A percentile compares a stretch with the other conserved stretches of the same genome.
These are phyloP conservation scores for Crossoptilon crossoptilon DNA, from an alignment of 2,797 vertebrate species.

Conservation along the genomic window DNA sequence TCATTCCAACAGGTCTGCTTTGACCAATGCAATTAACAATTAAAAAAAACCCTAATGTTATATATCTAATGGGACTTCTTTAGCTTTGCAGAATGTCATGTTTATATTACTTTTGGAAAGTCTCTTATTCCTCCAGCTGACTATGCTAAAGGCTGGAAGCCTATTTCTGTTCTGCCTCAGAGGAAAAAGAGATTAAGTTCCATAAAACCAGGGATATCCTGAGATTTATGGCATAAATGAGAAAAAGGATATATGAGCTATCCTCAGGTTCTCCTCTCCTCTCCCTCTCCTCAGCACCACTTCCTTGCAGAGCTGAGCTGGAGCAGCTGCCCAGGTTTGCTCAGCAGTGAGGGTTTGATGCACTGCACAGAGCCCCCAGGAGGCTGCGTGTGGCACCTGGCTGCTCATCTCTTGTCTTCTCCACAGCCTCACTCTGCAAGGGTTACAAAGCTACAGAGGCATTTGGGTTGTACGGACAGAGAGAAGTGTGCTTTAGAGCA, in stretches of 20 bases:
- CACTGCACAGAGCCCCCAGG: neutral
- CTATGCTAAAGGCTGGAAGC: neutral
- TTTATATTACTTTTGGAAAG: neutral
- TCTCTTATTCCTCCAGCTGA: neutral
- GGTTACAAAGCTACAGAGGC: neutral
- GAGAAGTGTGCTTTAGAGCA: neutral
- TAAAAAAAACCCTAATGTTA: neutral
- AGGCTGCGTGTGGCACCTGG: fast-evolving
- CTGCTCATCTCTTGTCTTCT: neutral
- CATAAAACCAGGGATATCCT: neutral
- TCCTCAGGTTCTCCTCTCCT: neutral
- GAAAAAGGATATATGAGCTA: neutral
- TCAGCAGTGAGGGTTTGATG: neutral
- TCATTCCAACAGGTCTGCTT: neutral
- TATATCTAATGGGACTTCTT: neutral
- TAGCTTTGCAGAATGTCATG: neutral
- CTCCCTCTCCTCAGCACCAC: neutral
- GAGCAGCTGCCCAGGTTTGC: neutral
- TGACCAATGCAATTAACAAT: neutral
- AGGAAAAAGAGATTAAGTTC: neutral
- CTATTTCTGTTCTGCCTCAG: neutral
- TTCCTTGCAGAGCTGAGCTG: neutral
- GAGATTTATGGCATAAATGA: neutral
- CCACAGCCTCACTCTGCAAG: neutral
- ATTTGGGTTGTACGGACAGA: neutral